Percentiles rank a stretch among this genome's conserved stretches.
Evolutionary conservation across 2,888 invertebrate genomes (phyloP).

Genomic region (Brachypalpus laphriformis): DNA sequence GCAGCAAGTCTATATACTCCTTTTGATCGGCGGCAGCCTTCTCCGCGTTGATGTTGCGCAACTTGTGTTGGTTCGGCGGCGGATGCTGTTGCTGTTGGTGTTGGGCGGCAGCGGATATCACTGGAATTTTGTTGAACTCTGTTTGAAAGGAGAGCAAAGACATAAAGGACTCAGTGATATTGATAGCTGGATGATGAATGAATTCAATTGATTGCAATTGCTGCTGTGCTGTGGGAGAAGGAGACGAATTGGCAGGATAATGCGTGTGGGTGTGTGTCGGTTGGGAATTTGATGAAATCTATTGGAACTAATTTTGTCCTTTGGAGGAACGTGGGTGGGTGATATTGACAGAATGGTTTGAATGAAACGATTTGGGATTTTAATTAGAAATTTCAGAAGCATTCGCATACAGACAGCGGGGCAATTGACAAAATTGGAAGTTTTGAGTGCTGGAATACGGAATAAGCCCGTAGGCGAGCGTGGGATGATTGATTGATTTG

Average conservation of each 20-base stretch:
- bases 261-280: background rate
- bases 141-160: background rate
- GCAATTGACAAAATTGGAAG: slow-evolving; percentile 10
- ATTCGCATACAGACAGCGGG: background rate
- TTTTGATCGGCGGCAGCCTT: slow-evolving; percentile 76
- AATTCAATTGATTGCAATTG: slow-evolving; percentile 37
- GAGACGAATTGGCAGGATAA: background rate
- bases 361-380: slow-evolving; percentile 26
- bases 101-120: slow-evolving; percentile 62
- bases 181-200: slow-evolving; percentile 28
- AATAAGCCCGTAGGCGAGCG: background rate
- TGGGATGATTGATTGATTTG: background rate
- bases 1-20: slow-evolving; percentile 84
- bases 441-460: background rate
- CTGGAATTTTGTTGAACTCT: slow-evolving; percentile 71
- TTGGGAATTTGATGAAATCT: slow-evolving; percentile 3
- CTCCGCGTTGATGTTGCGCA: slow-evolving; percentile 75
- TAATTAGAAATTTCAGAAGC: slow-evolving; percentile 45
- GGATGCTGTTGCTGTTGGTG: slow-evolving; percentile 65
- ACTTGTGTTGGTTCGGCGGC: slow-evolving; percentile 71
- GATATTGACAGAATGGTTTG: background rate
- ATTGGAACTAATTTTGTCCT: slow-evolving; percentile 33
- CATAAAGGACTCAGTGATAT: slow-evolving; percentile 26
- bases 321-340: background rate
- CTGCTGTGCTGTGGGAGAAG: background rate